A percentile compares a stretch with the other conserved stretches of the same genome.
phyloP scores from a whole-genome alignment of 1,140 invertebrate genomes.

The Drosophila persimilis region DNA sequence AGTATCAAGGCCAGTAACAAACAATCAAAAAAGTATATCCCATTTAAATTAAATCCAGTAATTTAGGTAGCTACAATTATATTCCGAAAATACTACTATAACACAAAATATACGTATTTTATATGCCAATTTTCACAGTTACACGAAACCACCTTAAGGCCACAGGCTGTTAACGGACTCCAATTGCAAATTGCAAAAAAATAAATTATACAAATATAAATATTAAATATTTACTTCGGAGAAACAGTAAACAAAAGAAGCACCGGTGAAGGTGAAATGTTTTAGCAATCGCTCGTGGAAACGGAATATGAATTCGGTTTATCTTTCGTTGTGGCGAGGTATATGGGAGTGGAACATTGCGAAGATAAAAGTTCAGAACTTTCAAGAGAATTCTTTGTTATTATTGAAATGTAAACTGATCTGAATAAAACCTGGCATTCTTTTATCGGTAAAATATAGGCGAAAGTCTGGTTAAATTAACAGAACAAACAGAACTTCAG shows the following conservation, averaged over 20 bases:
- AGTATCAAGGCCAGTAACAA: no score
- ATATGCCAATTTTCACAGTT: no score
- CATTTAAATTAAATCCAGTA: no score
- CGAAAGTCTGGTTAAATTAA: no score
- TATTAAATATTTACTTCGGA: constrained; percentile 55
- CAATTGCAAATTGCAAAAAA: constrained; percentile 14
- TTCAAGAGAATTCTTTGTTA: background rate
- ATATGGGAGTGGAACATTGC: background rate
- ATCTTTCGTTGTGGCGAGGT: constrained; percentile 25
- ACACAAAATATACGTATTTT: background rate
- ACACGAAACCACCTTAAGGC: background rate
- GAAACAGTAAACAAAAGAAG: constrained; percentile 25
- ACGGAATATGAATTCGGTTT: constrained; percentile 31
- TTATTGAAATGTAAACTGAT: background rate
- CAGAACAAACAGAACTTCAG: no score
- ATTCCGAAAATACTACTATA: background rate
- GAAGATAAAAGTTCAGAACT: constrained; percentile 2
- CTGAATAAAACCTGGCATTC: background rate
- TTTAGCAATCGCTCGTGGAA: constrained; percentile 45
- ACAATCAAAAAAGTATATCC: no score
- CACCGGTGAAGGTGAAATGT: constrained; percentile 41
- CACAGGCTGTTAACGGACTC: constrained; percentile 5
- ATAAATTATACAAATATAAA: constrained; percentile 22
- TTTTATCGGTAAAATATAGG: no score
- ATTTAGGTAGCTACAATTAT: no score